Evolutionary conservation across 1,140 invertebrate species (phyloP).

Genomic region (Hylyphantes graminicola): DNA sequence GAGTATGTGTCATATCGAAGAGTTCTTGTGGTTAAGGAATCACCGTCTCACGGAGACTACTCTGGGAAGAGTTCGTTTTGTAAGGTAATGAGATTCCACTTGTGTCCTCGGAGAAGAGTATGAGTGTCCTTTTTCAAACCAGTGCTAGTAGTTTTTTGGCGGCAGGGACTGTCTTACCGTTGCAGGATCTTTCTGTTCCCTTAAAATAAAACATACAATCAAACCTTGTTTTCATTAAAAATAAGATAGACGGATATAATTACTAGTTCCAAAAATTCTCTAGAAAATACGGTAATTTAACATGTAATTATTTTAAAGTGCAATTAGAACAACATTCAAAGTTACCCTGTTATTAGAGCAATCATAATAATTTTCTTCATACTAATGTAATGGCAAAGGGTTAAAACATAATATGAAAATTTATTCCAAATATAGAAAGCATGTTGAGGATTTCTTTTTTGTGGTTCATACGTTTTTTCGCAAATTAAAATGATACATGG

Average conservation of each 20-base stretch:
- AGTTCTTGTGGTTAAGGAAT: no score
- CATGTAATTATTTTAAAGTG: neutral
- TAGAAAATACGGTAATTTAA: neutral
- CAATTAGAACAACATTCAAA: neutral
- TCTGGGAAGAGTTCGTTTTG: no score
- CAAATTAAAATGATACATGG: no score
- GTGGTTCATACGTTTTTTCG: no score
- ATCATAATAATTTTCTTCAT: neutral
- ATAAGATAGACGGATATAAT: neutral
- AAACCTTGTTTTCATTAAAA: neutral
- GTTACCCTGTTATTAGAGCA: neutral
- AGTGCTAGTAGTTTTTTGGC: slow-evolving; percentile 41
- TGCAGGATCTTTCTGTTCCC: slow-evolving; percentile 22
- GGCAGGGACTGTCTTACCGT: slow-evolving; percentile 39
- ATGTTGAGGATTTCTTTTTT: no score
- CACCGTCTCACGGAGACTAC: no score
- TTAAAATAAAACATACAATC: slow-evolving; percentile 11
- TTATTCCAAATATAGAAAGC: no score
- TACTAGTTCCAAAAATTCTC: neutral
- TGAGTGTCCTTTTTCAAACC: slow-evolving; percentile 2
- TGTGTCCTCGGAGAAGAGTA: no score
- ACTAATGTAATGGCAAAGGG: no score
- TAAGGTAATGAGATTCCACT: no score
- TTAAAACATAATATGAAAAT: no score
- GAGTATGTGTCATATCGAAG: no score